These are phyloP conservation scores for Pelagia noctiluca DNA, from an alignment of 30 jellyfish, hydroid and myxozoan species.

Conservation along the genomic window DNA sequence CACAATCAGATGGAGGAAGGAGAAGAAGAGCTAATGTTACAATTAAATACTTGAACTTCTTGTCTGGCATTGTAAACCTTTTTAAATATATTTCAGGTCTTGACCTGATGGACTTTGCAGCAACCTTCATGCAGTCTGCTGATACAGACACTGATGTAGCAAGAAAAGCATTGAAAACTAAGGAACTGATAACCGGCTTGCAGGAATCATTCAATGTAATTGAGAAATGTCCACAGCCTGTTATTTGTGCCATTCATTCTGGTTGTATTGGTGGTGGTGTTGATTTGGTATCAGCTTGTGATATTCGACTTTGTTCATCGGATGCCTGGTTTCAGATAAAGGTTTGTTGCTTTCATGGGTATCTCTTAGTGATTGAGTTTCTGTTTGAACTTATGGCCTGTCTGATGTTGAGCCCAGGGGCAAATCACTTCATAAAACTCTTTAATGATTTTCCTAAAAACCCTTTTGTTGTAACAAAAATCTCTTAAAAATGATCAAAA, in stretches of 20 bases:
- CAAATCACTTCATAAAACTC: too few relatives aligned
- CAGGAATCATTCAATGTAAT: conserved; percentile 81
- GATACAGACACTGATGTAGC: conserved; percentile 78
- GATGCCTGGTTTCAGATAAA: conserved; percentile 96
- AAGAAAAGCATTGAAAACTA: conserved; percentile 72
- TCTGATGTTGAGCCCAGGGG: too few relatives aligned
- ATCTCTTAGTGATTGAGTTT: too few relatives aligned
- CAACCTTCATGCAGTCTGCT: conserved; percentile 64
- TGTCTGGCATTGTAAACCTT: too few relatives aligned
- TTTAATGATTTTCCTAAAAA: too few relatives aligned
- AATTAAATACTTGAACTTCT: too few relatives aligned
- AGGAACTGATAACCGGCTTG: conserved; percentile 59
- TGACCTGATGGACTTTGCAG: conserved; percentile 86
- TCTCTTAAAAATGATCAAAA: background rate
- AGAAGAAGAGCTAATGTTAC: too few relatives aligned
- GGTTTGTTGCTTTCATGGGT: conserved; percentile 56
- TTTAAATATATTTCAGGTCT: conserved; percentile 78
- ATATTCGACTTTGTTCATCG: conserved; percentile 80
- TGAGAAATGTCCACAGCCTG: conserved; percentile 92
- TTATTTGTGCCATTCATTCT: conserved; percentile 91
- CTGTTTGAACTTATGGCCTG: too few relatives aligned
- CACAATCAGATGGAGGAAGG: too few relatives aligned
- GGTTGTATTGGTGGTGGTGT: conserved; percentile 98
- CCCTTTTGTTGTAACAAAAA: background rate
- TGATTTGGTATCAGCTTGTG: conserved; percentile 92